A percentile compares a stretch with the other conserved stretches of the same genome.
phyloP scores from a whole-genome alignment of 2,113 vertebrate genomes.

The Eulemur rufifrons region DNA sequence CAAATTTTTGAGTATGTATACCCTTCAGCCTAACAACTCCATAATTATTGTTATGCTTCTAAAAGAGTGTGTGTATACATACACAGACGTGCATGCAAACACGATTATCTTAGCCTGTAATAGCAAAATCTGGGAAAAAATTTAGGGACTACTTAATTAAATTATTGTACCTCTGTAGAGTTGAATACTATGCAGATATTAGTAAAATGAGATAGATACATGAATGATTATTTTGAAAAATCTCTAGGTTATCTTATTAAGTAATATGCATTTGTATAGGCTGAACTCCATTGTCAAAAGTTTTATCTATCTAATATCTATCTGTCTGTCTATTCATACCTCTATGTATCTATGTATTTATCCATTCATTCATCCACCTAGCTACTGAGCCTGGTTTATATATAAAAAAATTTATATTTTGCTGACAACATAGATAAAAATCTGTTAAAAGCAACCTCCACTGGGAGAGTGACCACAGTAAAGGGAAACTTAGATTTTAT shows the following conservation, averaged over 20 bases:
- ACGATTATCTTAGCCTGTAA: neutral
- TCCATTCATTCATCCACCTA: neutral
- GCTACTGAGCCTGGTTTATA: neutral
- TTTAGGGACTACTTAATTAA: neutral
- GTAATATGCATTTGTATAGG: neutral
- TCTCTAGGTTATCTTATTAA: neutral
- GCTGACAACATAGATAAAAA: neutral
- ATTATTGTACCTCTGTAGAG: neutral
- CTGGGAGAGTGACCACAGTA: neutral
- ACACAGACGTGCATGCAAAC: neutral
- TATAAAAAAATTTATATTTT: neutral
- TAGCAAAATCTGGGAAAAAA: neutral
- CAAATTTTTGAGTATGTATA: neutral
- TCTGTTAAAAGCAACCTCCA: neutral
- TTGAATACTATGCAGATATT: neutral
- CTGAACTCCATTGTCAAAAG: neutral
- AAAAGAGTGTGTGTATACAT: accelerated
- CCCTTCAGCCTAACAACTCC: neutral
- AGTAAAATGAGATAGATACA: neutral
- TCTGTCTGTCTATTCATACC: neutral
- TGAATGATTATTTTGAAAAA: neutral
- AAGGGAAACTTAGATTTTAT: neutral
- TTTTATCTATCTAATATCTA: neutral
- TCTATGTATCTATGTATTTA: neutral
- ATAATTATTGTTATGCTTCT: neutral